phyloP scores from a whole-genome alignment of 2,888 invertebrate genomes.

The Drosophila prolongata region DNA sequence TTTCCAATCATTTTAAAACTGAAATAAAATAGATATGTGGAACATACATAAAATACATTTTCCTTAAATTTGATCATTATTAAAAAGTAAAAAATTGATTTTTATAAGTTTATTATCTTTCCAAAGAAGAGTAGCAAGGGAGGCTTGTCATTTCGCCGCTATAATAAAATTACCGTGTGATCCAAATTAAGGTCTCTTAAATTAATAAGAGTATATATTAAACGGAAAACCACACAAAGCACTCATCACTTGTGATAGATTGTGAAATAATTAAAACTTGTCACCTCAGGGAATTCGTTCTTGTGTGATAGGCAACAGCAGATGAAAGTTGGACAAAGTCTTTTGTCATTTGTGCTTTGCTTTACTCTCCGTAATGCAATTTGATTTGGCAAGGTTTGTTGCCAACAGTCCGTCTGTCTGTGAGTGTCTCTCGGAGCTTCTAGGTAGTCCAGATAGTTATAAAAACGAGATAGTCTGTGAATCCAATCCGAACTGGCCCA shows the following conservation, averaged over 20 bases:
- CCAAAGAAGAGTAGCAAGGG: too few species aligned
- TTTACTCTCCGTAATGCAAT: constrained; percentile 34
- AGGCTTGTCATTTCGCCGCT: too few species aligned
- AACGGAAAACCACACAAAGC: too few species aligned
- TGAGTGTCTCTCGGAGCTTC: constrained; percentile 3
- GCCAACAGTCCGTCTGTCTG: constrained; percentile 17
- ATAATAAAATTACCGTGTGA: too few species aligned
- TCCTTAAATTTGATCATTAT: too few species aligned
- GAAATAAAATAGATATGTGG: too few species aligned
- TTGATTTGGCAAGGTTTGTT: constrained; percentile 39
- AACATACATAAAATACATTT: too few species aligned
- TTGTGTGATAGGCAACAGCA: background rate
- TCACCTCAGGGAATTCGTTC: background rate
- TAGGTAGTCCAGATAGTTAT: constrained; percentile 2
- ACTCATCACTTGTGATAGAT: constrained; percentile 7
- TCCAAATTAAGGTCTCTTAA: too few species aligned
- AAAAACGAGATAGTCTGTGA: constrained; percentile 4
- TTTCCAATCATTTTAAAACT: too few species aligned
- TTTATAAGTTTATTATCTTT: too few species aligned
- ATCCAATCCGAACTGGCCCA: constrained; percentile 11
- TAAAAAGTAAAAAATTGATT: too few species aligned
- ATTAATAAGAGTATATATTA: background rate
- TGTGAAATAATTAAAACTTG: constrained; percentile 23
- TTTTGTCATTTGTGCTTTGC: constrained; percentile 16
- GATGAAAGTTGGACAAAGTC: constrained; percentile 16